phyloP scores from a whole-genome alignment of 2,888 invertebrate species.

The Trissolcus japonicus region DNA sequence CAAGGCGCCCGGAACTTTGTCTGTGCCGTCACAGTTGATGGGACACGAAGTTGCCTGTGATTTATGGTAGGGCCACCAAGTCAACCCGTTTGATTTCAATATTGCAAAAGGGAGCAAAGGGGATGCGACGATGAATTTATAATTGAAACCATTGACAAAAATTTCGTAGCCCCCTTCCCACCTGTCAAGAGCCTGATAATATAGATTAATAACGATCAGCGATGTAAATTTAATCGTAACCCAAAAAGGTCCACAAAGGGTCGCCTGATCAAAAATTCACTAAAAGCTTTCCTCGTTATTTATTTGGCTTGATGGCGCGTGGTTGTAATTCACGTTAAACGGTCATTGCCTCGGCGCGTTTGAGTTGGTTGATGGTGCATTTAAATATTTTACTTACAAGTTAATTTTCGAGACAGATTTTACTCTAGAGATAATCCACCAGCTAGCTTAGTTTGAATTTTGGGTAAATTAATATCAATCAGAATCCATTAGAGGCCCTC shows the following conservation, averaged over 20 bases:
- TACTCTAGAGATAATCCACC: background rate
- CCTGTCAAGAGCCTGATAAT: background rate
- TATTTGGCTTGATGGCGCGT: no score
- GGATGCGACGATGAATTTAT: no score
- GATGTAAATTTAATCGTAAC: conserved; percentile 8
- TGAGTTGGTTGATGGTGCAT: background rate
- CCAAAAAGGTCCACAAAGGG: no score
- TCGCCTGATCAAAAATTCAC: no score
- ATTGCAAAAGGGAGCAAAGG: no score
- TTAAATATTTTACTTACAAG: background rate
- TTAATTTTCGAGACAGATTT: conserved; percentile 6
- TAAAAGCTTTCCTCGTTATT: no score
- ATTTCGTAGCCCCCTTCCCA: no score
- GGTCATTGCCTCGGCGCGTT: no score
- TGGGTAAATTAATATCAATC: conserved; percentile 9
- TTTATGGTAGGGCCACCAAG: conserved; percentile 28
- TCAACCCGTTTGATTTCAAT: conserved; percentile 9
- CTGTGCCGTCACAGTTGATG: conserved; percentile 15
- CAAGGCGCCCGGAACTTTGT: conserved; percentile 20
- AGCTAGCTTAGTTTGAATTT: background rate
- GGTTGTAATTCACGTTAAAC: no score
- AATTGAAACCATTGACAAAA: no score
- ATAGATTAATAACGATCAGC: conserved; percentile 9
- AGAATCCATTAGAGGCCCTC: background rate
- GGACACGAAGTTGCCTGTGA: conserved; percentile 17